These are phyloP conservation scores for Enteromius paludinosus DNA, from an alignment of 2,797 vertebrate genomes.

Conservation along the genomic window DNA sequence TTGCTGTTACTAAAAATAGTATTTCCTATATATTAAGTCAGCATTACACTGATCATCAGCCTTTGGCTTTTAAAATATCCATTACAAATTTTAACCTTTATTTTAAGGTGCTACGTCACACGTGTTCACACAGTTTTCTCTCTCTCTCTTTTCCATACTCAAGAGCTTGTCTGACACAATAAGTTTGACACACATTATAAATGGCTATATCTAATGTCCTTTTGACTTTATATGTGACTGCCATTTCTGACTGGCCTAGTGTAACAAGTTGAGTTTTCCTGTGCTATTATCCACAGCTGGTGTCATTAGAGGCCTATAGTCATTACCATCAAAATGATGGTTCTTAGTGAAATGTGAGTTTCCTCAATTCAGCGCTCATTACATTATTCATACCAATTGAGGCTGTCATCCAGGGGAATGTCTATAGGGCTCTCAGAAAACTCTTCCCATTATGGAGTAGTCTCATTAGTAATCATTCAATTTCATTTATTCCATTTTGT, in stretches of 20 bases:
- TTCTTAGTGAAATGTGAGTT: conserved; percentile 47
- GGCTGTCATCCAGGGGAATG: conserved; percentile 60
- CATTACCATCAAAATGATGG: conserved; percentile 53
- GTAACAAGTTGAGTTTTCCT: conserved; percentile 30
- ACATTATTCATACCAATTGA: conserved; percentile 54
- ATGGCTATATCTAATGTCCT: neutral
- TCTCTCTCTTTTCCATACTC: neutral
- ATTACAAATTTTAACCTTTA: neutral
- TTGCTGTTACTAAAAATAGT: neutral
- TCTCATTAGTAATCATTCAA: conserved; percentile 64
- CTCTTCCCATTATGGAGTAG: conserved; percentile 58
- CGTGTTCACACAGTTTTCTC: no score
- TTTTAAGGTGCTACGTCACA: neutral
- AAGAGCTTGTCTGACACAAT: neutral
- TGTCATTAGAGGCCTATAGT: conserved; percentile 39
- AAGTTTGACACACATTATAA: neutral
- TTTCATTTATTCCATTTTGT: conserved; percentile 63
- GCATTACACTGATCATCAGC: neutral
- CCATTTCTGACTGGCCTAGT: conserved; percentile 15
- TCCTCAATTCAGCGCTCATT: conserved; percentile 37
- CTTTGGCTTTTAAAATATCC: neutral
- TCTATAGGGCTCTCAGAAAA: conserved; percentile 51
- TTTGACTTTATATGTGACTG: neutral
- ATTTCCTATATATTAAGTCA: neutral
- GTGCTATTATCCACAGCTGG: conserved; percentile 30